Percentiles rank a stretch among this genome's conserved stretches.
Evolutionary conservation across 2,797 vertebrate genomes (phyloP).

Genomic region (Sebastes oblongus): DNA sequence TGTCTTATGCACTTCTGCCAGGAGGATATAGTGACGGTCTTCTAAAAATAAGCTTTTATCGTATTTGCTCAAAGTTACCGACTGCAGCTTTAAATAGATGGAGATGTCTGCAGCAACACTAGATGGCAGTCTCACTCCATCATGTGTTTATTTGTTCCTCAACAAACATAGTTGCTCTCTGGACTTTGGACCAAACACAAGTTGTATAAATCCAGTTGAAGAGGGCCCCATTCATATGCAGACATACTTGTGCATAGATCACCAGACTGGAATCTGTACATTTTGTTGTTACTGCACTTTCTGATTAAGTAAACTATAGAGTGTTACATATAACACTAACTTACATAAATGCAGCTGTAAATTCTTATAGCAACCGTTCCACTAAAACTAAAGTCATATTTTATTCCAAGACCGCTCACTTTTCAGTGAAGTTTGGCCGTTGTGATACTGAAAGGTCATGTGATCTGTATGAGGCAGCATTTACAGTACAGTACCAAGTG

Average conservation of each 20-base stretch:
- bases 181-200: constrained; percentile 42
- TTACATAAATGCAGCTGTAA: background rate
- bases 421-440: background rate
- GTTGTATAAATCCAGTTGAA: background rate
- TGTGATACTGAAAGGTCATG: constrained; percentile 18
- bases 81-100: background rate
- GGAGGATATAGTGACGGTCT: too few relatives aligned
- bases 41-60: too few relatives aligned
- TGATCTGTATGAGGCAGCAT: constrained; percentile 31
- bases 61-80: too few relatives aligned
- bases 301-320: background rate
- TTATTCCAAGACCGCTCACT: background rate
- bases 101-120: constrained; percentile 23
- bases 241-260: background rate
- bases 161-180: background rate
- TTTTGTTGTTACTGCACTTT: background rate
- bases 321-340: background rate
- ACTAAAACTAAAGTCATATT: background rate
- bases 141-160: background rate
- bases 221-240: background rate
- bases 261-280: background rate
- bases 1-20: too few relatives aligned
- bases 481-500: constrained; percentile 49
- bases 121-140: constrained; percentile 55
- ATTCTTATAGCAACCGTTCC: background rate